A percentile compares a stretch with the other conserved stretches of the same genome.
Conservation (phyloP, 2,113 vertebrate species). For the Patagioenas fasciata region DNA sequence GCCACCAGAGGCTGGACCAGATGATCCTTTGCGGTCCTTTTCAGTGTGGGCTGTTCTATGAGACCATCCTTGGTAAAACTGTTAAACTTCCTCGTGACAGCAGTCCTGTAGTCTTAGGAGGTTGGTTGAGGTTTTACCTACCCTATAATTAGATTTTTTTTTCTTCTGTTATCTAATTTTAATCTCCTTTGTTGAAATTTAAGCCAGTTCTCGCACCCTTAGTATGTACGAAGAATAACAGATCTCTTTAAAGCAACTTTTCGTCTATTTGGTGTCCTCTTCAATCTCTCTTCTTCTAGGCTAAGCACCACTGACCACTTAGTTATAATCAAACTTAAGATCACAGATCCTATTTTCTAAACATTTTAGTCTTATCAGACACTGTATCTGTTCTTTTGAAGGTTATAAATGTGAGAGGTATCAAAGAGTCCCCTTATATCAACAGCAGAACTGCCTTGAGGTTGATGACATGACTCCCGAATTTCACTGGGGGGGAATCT, state of each 20-base stretch:
- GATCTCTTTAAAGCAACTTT: neutral
- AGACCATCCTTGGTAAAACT: neutral
- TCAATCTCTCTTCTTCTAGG: neutral
- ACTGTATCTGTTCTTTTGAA: neutral
- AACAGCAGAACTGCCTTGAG: neutral
- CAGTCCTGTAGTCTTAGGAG: neutral
- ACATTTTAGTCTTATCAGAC: neutral
- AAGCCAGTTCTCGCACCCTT: neutral
- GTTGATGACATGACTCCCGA: fast-evolving
- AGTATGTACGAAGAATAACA: neutral
- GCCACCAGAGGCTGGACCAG: neutral
- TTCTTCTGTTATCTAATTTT: neutral
- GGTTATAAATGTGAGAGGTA: neutral
- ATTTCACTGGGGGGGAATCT: neutral
- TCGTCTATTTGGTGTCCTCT: neutral
- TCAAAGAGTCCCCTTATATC: neutral
- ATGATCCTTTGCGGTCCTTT: neutral
- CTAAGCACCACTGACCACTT: neutral
- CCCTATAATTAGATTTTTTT: neutral
- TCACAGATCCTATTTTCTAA: neutral
- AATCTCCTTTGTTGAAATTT: neutral
- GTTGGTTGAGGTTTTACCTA: neutral
- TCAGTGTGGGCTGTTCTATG: neutral
- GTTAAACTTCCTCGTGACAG: neutral
- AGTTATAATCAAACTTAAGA: neutral